Percentiles rank a stretch among this genome's conserved stretches.
These are phyloP conservation scores for Gerosis bhagava DNA, from an alignment of 2,888 invertebrate species.

Conservation along the genomic window DNA sequence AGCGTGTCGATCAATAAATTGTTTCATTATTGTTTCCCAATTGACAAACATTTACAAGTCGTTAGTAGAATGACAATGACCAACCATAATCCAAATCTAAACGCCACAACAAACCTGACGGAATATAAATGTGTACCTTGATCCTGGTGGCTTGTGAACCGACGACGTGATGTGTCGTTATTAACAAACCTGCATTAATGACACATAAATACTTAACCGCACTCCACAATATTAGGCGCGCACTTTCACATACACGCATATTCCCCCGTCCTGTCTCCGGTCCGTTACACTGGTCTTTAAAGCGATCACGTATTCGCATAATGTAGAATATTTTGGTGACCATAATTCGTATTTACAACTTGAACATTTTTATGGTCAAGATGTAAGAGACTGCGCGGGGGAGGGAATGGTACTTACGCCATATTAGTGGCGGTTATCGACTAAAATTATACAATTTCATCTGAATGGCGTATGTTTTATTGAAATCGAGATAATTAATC, in stretches of 20 bases:
- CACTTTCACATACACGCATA: conserved; percentile 52
- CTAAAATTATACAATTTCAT: conserved; percentile 75
- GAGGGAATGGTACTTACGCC: conserved; percentile 62
- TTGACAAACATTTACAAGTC: conserved; percentile 61
- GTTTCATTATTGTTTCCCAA: conserved; percentile 67
- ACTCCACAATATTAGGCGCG: conserved; percentile 34
- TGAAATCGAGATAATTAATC: conserved; percentile 78
- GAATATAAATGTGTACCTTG: conserved; percentile 72
- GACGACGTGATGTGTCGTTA: conserved; percentile 76
- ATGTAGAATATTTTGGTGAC: conserved; percentile 48
- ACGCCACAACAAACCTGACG: conserved; percentile 65
- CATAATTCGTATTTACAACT: conserved; percentile 57
- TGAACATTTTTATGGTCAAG: conserved; percentile 53
- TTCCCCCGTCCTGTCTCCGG: conserved; percentile 36
- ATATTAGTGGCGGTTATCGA: conserved; percentile 68
- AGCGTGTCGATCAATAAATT: conserved; percentile 46
- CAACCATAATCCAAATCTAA: conserved; percentile 80
- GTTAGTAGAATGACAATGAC: conserved; percentile 74
- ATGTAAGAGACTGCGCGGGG: conserved; percentile 54
- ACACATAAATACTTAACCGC: conserved; percentile 63
- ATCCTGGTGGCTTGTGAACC: conserved; percentile 76
- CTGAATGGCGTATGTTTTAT: conserved; percentile 75
- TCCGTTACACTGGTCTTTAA: conserved; percentile 40
- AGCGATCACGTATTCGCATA: conserved; percentile 52
- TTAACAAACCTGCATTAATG: conserved; percentile 76